Evolutionary conservation across 2,113 vertebrate species (phyloP), one percentile per base, ranked within the genome.

Genomic region (Leucoraja erinaceus): DNA sequence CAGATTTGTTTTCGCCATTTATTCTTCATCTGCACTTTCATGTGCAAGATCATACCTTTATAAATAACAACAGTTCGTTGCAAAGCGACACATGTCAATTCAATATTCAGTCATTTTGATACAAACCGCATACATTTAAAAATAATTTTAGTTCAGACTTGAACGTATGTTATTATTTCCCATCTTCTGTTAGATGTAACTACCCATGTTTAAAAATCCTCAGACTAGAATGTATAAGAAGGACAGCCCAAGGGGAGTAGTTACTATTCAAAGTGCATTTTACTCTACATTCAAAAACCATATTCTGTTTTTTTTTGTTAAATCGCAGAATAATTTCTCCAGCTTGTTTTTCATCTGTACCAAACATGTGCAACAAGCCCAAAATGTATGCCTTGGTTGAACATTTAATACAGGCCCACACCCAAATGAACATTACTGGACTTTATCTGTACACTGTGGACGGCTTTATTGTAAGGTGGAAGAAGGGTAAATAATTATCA

Each of bases 141-240:
- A 86, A 63, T 63, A 86, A 86, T 86, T 86, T 61, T 28, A 86
- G 28, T 63, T 61, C 5, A 59, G 11, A 16, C 12, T n/a, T 63
- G 28, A 86, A 83, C 56, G 79, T 2, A 28, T 28, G 8, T 83
- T 25, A 83, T 56, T 83, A 83, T 83, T 56, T 56, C 22, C 22
- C 47, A 83, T 25, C 22, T 83, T 83, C 79, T 83, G 79, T 56
- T 54, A 83, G 79, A 83, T 59, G 77, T 79, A 33, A 79, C 16
- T 79, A 31, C 12, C 76, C 77, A 79, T 79, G 47, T 83, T 54
- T 81, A 47, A 81, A 81, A 81, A 81, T 81, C 38, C 78, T 38
- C 78, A 54, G 54, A 83, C 9, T 11, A 59, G 79, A 83, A 18
- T 20, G 54, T 59, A 59, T 0, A 83, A 20, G 79, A 83, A 83